phyloP scores from a whole-genome alignment of 2,113 vertebrate genomes.

The Diphyllodes magnificus region DNA sequence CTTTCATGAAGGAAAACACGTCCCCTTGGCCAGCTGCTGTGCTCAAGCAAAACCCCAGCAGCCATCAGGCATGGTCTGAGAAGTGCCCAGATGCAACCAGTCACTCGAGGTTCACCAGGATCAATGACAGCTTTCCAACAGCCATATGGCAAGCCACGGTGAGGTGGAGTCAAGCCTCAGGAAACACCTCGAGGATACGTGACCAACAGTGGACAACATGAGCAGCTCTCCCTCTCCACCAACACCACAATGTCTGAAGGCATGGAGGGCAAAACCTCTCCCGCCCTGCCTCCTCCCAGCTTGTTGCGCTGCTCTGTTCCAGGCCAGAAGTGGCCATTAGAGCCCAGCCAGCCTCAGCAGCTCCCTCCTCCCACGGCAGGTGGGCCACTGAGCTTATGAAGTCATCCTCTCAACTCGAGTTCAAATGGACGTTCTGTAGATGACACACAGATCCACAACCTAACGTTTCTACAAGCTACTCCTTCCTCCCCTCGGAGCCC shows the following conservation, averaged over 20 bases:
- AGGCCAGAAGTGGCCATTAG: no score
- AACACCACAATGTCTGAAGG: rapidly evolving
- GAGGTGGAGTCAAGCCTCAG: neutral
- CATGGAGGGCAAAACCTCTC: neutral
- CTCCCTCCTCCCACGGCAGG: rapidly evolving
- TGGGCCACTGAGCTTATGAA: rapidly evolving
- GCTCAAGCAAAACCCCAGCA: rapidly evolving
- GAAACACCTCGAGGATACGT: rapidly evolving
- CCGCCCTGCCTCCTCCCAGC: neutral
- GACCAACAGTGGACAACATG: rapidly evolving
- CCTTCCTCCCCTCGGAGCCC: neutral
- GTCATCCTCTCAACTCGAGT: neutral
- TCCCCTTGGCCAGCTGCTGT: neutral
- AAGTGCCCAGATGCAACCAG: rapidly evolving
- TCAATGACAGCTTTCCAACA: neutral
- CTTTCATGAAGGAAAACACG: rapidly evolving
- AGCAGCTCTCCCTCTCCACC: rapidly evolving
- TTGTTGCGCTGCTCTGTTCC: neutral
- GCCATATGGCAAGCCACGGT: neutral
- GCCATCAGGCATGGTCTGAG: no score
- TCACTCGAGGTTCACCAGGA: neutral
- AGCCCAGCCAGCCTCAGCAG: neutral
- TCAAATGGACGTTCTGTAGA: neutral
- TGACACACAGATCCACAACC: neutral
- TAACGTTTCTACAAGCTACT: neutral